Conservation (phyloP, 30 jellyfish, hydroid and myxozoan genomes). For the Sanderia malayensis region DNA sequence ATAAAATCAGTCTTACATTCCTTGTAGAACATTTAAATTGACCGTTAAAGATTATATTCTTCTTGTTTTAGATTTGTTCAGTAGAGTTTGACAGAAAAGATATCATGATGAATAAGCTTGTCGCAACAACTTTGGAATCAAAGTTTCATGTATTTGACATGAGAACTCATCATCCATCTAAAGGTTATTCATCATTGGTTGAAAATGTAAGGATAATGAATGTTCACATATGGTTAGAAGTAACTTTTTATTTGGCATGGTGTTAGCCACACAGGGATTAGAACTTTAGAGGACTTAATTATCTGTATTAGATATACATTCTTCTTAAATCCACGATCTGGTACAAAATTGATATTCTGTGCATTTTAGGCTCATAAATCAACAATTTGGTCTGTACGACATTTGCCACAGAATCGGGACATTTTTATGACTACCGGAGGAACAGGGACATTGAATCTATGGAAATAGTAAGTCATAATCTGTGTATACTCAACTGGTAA, state of each 20-base stretch:
- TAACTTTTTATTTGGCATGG: not conserved
- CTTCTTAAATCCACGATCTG: not conserved
- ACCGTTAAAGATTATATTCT: not conserved
- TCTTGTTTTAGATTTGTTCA: conserved; percentile 69
- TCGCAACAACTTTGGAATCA: conserved; percentile 92
- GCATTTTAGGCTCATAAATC: conserved; percentile 95
- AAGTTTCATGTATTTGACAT: conserved; percentile 86
- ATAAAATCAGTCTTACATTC: too few relatives aligned
- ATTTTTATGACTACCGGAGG: conserved; percentile 95
- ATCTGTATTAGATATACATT: not conserved
- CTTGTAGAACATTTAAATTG: too few relatives aligned
- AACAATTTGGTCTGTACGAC: conserved; percentile 92
- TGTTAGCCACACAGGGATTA: not conserved
- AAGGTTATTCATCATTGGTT: conserved; percentile 75
- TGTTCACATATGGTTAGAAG: not conserved
- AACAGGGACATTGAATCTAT: conserved; percentile 76
- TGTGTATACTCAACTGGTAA: not conserved
- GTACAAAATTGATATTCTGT: not conserved
- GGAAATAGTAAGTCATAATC: conserved; percentile 81
- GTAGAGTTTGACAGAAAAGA: conserved; percentile 87
- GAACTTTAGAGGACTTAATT: not conserved
- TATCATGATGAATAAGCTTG: conserved; percentile 86
- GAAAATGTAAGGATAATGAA: conserved; percentile 53
- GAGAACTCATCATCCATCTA: conserved; percentile 81
- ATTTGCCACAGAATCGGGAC: conserved; percentile 95